Percentiles rank a stretch among this genome's conserved stretches.
phyloP scores from a whole-genome alignment of 2,888 invertebrate species.

The Lasius fuliginosus region DNA sequence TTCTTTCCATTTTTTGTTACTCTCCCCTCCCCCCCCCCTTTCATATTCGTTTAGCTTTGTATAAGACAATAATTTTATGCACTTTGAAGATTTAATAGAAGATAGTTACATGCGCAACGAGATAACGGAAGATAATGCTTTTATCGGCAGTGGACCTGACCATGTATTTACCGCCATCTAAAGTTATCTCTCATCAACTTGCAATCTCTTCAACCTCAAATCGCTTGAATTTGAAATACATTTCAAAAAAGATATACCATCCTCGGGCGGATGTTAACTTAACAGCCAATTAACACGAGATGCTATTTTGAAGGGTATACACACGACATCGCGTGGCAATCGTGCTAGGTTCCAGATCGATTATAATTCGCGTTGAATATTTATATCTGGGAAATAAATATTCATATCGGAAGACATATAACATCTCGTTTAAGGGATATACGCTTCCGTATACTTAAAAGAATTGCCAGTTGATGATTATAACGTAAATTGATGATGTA shows the following conservation, averaged over 20 bases:
- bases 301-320: conserved; percentile 26
- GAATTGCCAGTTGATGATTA: conserved; percentile 22
- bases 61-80: neutral
- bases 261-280: conserved; percentile 22
- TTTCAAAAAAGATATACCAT: conserved; percentile 17
- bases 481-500: neutral
- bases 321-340: neutral
- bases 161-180: conserved; percentile 75
- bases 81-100: neutral
- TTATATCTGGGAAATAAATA: conserved; percentile 43
- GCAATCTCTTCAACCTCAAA: conserved; percentile 49
- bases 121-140: conserved; percentile 64
- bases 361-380: conserved; percentile 42
- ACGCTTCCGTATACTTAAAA: neutral
- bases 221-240: conserved; percentile 41
- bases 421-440: neutral
- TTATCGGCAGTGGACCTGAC: conserved; percentile 68
- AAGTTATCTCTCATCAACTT: conserved; percentile 66
- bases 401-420: conserved; percentile 40
- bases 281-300: conserved; percentile 45
- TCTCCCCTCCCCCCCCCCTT: neutral
- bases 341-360: conserved; percentile 35
- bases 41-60: neutral
- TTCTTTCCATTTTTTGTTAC: neutral
- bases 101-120: neutral